phyloP scores from a whole-genome alignment of 2,113 vertebrate genomes.

The Genyomyrus donnyi region DNA sequence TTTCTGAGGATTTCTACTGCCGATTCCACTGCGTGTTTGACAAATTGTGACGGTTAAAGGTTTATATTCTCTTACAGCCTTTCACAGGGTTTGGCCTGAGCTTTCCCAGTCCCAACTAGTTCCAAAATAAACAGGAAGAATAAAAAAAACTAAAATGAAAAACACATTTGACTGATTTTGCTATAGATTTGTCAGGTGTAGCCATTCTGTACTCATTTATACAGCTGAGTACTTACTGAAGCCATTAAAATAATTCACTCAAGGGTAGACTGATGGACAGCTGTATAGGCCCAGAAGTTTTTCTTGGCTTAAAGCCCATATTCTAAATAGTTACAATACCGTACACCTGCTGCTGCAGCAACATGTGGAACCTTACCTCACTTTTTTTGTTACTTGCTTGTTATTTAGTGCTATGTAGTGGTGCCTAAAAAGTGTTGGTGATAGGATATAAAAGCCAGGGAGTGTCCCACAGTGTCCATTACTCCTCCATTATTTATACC shows the following conservation, averaged over 20 bases:
- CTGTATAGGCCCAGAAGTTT: background rate
- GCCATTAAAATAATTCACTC: background rate
- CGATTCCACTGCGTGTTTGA: constrained; percentile 57
- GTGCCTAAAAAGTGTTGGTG: background rate
- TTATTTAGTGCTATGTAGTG: background rate
- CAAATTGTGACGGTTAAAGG: constrained; percentile 49
- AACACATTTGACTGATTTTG: background rate
- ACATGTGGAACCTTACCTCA: background rate
- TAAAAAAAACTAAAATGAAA: background rate
- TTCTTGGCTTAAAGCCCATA: background rate
- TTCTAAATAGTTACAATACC: background rate
- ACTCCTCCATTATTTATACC: constrained; percentile 7
- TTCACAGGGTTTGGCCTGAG: background rate
- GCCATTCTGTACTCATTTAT: background rate
- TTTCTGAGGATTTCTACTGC: constrained; percentile 58
- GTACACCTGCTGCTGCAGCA: background rate
- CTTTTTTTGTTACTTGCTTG: background rate
- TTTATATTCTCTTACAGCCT: background rate
- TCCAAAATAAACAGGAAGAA: background rate
- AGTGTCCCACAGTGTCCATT: background rate
- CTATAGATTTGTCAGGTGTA: background rate
- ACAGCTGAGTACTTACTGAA: constrained; percentile 1
- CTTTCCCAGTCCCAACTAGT: background rate
- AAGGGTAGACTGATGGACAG: background rate
- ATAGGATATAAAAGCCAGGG: background rate